phyloP scores from a whole-genome alignment of 2,888 invertebrate genomes.

The Hirudinaria manillensis region DNA sequence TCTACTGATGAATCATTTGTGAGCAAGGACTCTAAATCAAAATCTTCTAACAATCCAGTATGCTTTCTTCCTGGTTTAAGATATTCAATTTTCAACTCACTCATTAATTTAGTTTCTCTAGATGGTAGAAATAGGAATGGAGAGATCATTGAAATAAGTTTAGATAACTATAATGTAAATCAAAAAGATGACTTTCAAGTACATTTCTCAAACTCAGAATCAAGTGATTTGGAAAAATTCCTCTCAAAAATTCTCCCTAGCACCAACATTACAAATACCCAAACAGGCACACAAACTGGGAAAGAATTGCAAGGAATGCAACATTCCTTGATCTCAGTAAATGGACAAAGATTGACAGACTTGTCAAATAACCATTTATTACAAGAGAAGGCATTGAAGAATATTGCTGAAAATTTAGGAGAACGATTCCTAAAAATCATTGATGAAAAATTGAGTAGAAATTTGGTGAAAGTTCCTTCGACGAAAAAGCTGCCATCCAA shows the following conservation, averaged over 20 bases:
- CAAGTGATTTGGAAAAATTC: background rate
- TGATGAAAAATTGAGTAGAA: background rate
- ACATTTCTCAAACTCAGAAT: background rate
- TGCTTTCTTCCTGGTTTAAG: background rate
- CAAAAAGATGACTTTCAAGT: background rate
- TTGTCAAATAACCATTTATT: no score
- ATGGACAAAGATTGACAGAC: no score
- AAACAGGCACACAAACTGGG: no score
- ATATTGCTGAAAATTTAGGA: background rate
- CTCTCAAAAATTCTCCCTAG: no score
- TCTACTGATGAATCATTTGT: background rate
- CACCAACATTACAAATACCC: no score
- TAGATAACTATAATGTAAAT: background rate
- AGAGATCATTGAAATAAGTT: background rate
- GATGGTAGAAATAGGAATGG: background rate
- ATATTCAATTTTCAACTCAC: background rate
- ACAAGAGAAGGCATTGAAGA: background rate
- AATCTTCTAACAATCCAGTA: background rate
- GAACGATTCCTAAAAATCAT: background rate
- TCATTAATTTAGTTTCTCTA: constrained; percentile 3
- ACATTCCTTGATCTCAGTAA: no score
- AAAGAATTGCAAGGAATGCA: no score
- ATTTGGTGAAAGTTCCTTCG: no score
- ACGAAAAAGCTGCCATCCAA: no score
- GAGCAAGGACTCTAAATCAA: background rate